Evolutionary conservation across 2,888 invertebrate species (phyloP).

Genomic region (Dioctria linearis): DNA sequence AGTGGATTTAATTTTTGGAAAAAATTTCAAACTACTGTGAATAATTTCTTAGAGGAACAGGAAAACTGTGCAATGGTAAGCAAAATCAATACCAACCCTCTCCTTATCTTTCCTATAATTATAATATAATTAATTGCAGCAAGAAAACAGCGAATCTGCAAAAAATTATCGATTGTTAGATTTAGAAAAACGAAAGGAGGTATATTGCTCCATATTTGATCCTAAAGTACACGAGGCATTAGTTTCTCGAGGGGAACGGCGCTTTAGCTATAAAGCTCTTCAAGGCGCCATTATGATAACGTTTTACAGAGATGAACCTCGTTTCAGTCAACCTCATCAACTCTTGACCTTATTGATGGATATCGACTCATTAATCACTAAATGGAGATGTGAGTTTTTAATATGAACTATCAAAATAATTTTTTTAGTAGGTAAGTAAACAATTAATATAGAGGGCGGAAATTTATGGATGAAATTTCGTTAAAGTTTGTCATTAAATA

Average conservation of each 20-base stretch:
- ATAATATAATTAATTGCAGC: conserved; percentile 67
- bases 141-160: conserved; percentile 75
- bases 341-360: conserved; percentile 95
- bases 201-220: conserved; percentile 93
- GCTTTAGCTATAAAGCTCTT: conserved; percentile 91
- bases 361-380: conserved; percentile 97
- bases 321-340: conserved; percentile 98
- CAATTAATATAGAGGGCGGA: neutral
- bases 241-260: conserved; percentile 80
- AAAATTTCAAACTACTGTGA: conserved; percentile 85
- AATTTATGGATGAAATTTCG: neutral
- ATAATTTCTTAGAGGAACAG: conserved; percentile 80
- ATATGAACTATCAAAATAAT: neutral
- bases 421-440: too few relatives aligned
- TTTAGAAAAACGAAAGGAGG: conserved; percentile 84
- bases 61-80: conserved; percentile 74
- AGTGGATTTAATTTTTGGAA: conserved; percentile 95
- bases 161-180: conserved; percentile 80
- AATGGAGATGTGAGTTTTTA: conserved; percentile 93
- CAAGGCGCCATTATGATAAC: conserved; percentile 99
- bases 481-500: neutral
- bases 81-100: neutral
- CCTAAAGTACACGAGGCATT: conserved; percentile 86
- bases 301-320: conserved; percentile 95
- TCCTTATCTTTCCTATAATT: too few relatives aligned